phyloP scores from a whole-genome alignment of 2,888 invertebrate species.

The Dryobotodes eremita region DNA sequence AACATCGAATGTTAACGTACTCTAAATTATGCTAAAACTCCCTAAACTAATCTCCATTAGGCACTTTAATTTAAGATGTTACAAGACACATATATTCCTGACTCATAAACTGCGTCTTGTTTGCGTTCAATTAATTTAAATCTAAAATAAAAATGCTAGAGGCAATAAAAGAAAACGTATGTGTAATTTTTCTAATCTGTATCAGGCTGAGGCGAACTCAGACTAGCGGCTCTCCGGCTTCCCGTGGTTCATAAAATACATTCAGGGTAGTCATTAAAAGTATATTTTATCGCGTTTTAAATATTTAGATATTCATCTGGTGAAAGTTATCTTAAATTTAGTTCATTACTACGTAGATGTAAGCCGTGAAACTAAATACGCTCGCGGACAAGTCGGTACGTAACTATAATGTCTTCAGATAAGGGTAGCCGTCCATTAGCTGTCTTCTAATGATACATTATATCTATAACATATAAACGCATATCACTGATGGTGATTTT shows the following conservation, averaged over 20 bases:
- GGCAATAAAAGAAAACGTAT: constrained; percentile 83
- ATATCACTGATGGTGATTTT: background rate
- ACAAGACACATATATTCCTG: constrained; percentile 77
- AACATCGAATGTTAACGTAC: constrained; percentile 76
- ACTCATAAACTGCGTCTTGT: constrained; percentile 83
- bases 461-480: background rate
- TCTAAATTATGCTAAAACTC: constrained; percentile 81
- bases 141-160: constrained; percentile 82
- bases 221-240: constrained; percentile 73
- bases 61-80: constrained; percentile 77
- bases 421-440: constrained; percentile 43
- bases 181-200: constrained; percentile 86
- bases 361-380: constrained; percentile 83
- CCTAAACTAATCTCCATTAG: constrained; percentile 76
- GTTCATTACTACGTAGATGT: constrained; percentile 81
- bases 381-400: constrained; percentile 63
- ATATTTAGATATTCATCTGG: constrained; percentile 89
- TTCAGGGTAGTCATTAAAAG: constrained; percentile 87
- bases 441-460: constrained; percentile 31
- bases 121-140: constrained; percentile 89
- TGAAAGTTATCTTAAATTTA: constrained; percentile 87
- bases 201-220: constrained; percentile 76
- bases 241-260: constrained; percentile 85
- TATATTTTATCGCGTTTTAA: constrained; percentile 90
- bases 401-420: constrained; percentile 58